Evolutionary conservation across 2,113 vertebrate species (phyloP), one percentile per base, ranked within the genome.

Genomic region (Riparia riparia): DNA sequence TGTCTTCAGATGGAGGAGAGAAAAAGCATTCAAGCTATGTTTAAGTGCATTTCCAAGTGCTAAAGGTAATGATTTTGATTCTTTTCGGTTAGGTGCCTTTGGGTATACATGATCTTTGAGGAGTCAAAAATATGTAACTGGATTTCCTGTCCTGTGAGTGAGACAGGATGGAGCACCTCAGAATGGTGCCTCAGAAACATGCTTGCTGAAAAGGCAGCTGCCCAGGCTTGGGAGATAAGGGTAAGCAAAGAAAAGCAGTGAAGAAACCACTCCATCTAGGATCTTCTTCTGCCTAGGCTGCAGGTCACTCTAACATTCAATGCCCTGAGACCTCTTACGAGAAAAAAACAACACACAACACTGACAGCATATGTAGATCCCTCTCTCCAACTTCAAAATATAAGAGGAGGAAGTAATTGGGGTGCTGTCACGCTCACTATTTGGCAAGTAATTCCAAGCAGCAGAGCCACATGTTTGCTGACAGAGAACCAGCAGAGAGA

Each of bases 161-260:
- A 63, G 57, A 61, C 3, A 14, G 39, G 29, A 91, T 7, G 26
- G 50, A 88, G 13, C 25, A 56, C 13, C 34, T 87, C 57, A 57
- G 42, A 42, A 57, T 1, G 6, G 34, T 20, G 41, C 22, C 53
- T 28, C 47, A 91, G 31, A 45, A 57, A 44, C 0, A 0, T 5
- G 5, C 21, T 16, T 7, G 17, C 82, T 84, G 29, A 47, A 51
- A 42, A 69, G 41, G 39, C 39, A 83, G 61, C 80, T 32, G 12
- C 51, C 17, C 60, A 51, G 24, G 16, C 69, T 42, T 10, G 22
- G 45, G 17, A 81, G 4, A 10, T 10, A 60, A 64, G 22, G 29
- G 24, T 29, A 87, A 50, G 54, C n/a, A 78, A 69, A 69, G 20
- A 37, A 14, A 64, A 56, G 8, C 15, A 19, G 9, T 26, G 41